These are phyloP conservation scores for Entelurus aequoreus DNA, from an alignment of 2,113 vertebrate species.

Conservation along the genomic window DNA sequence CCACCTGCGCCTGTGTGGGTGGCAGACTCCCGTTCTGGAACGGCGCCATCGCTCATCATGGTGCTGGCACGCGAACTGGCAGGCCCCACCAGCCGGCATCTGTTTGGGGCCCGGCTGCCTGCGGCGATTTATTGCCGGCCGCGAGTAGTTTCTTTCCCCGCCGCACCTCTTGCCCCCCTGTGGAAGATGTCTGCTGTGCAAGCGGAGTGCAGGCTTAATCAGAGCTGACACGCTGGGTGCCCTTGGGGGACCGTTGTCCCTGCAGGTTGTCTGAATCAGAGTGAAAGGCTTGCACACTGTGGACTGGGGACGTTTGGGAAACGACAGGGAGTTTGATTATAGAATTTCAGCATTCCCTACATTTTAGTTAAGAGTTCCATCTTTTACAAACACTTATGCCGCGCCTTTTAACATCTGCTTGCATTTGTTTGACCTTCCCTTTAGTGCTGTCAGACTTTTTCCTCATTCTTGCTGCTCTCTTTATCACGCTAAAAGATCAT, in stretches of 20 bases:
- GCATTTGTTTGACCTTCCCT: slow-evolving; percentile 44
- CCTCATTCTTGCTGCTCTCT: slow-evolving; percentile 1
- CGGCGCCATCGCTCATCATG: slow-evolving; percentile 59
- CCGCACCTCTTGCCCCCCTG: slow-evolving; percentile 18
- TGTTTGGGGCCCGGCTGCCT: slow-evolving; percentile 57
- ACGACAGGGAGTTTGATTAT: slow-evolving; percentile 8
- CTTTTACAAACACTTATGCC: slow-evolving; percentile 28
- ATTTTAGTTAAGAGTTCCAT: background rate
- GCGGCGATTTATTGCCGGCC: slow-evolving; percentile 64
- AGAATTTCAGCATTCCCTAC: background rate
- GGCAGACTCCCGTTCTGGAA: slow-evolving; percentile 46
- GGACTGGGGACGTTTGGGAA: background rate
- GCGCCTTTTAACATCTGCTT: slow-evolving; percentile 47
- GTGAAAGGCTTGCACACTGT: slow-evolving; percentile 14
- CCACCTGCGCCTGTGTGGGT: slow-evolving; percentile 55
- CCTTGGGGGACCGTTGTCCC: slow-evolving; percentile 47
- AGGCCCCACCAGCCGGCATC: slow-evolving; percentile 57
- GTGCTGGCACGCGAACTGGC: slow-evolving; percentile 51
- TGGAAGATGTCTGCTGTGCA: slow-evolving; percentile 45
- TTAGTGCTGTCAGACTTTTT: slow-evolving; percentile 30
- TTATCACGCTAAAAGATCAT: background rate
- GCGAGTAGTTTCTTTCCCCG: slow-evolving; percentile 43
- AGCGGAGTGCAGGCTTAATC: slow-evolving; percentile 60
- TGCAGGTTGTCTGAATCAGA: slow-evolving; percentile 26
- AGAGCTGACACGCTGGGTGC: slow-evolving; percentile 54